Conservation (phyloP, 2,888 invertebrate genomes). For the Sphaerophoria taeniata region DNA sequence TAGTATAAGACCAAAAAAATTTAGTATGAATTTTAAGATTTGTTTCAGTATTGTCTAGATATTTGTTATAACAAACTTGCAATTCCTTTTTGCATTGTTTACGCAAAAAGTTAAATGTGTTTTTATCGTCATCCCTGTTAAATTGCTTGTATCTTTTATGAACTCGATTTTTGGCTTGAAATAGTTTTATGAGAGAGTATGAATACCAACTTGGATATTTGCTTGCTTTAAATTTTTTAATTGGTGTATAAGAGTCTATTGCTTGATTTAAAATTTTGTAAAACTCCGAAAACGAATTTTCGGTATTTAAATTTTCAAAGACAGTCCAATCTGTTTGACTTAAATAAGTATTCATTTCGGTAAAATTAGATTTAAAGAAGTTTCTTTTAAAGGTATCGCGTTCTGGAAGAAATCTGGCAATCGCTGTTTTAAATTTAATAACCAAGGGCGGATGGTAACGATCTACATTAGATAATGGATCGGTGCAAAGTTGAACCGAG, state of each 20-base stretch:
- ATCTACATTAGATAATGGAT: slow-evolving; percentile 1
- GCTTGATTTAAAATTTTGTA: not conserved
- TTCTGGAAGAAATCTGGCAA: slow-evolving; percentile 1
- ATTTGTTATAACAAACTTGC: slow-evolving; percentile 3
- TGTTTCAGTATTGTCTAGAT: not conserved
- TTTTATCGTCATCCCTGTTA: not conserved
- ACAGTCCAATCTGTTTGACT: slow-evolving; percentile 3
- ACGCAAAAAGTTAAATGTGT: slow-evolving; percentile 1
- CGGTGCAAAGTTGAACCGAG: not conserved
- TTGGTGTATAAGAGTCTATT: not conserved
- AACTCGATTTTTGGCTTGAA: slow-evolving; percentile 3
- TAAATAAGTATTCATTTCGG: too few relatives aligned
- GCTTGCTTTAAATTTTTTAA: not conserved
- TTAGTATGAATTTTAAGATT: not conserved
- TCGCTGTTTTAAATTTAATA: not conserved
- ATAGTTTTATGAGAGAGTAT: not conserved
- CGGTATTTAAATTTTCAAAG: not conserved
- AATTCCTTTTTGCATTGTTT: not conserved
- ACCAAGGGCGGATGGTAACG: not conserved
- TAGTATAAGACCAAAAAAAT: slow-evolving; percentile 3
- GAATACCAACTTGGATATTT: not conserved
- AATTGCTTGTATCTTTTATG: not conserved
- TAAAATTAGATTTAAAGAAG: too few relatives aligned
- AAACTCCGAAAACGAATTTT: not conserved
- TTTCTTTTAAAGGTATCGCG: not conserved